Base-by-base conservation (phyloP, 2,888 invertebrate genomes). In the Pelosia muscerda region DNA sequence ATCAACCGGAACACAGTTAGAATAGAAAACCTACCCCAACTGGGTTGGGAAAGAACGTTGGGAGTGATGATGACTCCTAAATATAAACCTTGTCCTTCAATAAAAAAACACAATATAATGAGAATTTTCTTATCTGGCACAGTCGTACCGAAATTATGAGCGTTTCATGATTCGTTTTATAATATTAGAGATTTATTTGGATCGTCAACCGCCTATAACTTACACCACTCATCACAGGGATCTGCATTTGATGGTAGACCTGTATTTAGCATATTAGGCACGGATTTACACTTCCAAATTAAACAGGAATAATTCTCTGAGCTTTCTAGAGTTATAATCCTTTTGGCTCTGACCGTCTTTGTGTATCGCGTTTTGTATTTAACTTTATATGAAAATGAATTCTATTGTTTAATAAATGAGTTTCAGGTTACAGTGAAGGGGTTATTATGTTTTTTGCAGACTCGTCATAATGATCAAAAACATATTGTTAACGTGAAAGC, bases 191-290 rank as follows among this genome's bases (percentile, higher is more conserved):
- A 25, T 28, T n/a, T 57, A 57, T 34, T 0, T 6, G 19, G 6
- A 22, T 10, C 60, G 34, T 60, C 10, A 38, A 0, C 13, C 73
- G 66, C 79, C 69, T 38, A 0, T 75, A 26, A 61, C 80, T 85
- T 86, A 65, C 1, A 59, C 84, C 87, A 75, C 31, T 54, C 69
- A 55, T 13, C 58, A 65, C 68, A 76, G 76, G 81, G 84, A 84
- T 88, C 91, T 92, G 92, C 86, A 85, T 87, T 85, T 88, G 92
- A 91, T 90, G 89, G 84, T 82, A 85, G 84, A 86, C 85, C 85
- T 85, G 87, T 89, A 88, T 88, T 92, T 92, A 90, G 87, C 91
- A 91, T 92, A 92, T 89, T 88, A 84, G 84, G 79, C 79, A 84
- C 85, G 85, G 87, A 88, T 87, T 86, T 86, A 86, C 87, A 88